Evolutionary conservation across 2,113 vertebrate genomes (phyloP), one percentile per base, ranked within the genome.

Genomic region (Nymphicus hollandicus): DNA sequence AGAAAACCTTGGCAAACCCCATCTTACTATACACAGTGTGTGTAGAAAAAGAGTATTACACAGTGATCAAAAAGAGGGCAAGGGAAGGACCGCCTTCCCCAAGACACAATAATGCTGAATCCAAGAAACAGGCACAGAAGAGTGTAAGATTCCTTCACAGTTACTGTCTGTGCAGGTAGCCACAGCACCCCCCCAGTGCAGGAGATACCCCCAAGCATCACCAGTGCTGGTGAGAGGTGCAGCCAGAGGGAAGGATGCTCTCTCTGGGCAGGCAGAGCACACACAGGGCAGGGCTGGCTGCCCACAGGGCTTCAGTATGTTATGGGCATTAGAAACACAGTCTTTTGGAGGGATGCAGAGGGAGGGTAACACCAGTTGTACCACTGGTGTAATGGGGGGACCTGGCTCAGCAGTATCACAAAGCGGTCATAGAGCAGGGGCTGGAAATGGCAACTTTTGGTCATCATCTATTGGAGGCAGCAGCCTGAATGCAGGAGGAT

Each of bases 61-160:
- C 84, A 95, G 83, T 94, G 93, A 95, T 89, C 49, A 33, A 52
- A 86, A 85, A 81, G 63, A 60, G 79, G 82, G 74, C 5, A 33
- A 72, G 91, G 88, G 81, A 79, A 44, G 55, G 86, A 55, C 5
- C 39, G 65, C 65, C 27, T 55, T 70, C 78, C 96, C 76, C 77
- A 80, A 95, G 90, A 95, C 90, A 93, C 83, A 15, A 60, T 64
- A 95, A 96, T 13, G 86, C 72, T 91, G 93, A 92, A 91, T 96
- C 61, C 71, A 78, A 94, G 84, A 87, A 92, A 95, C 90, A 97
- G 96, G 96, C 97, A 97, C 96, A 92, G 90, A 52, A 87, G 69
- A 92, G 93, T 66, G 44, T 89, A 87, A 86, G 77, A 83, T 90
- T 94, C 91, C 86, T 94, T 96, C 95, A 95, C 91, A 96, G 96